These are phyloP conservation scores for Scelioninae gen. 1 DNA, from an alignment of 2,888 invertebrate genomes.

Conservation along the genomic window DNA sequence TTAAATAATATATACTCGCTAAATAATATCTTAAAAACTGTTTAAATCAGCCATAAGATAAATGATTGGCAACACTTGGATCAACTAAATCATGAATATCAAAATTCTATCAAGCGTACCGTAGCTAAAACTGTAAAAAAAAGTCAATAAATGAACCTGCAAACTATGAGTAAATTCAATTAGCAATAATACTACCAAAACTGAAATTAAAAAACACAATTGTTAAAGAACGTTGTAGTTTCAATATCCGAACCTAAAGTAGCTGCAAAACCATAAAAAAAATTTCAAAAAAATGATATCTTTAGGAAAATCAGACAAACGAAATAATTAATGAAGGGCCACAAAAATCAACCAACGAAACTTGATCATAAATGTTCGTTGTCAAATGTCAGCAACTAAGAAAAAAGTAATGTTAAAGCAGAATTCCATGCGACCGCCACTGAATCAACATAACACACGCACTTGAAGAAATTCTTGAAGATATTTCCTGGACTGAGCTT, in stretches of 20 bases:
- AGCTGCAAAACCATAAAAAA: constrained; percentile 47
- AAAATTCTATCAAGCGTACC: constrained; percentile 32
- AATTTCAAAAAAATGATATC: constrained; percentile 36
- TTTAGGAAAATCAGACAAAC: constrained; percentile 20
- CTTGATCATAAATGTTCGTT: constrained; percentile 34
- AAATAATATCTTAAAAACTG: too few species aligned
- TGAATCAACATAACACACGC: constrained; percentile 85
- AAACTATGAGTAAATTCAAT: constrained; percentile 29
- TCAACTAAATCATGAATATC: neutral
- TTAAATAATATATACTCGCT: too few species aligned
- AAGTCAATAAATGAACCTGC: constrained; percentile 42
- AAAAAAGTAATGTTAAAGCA: constrained; percentile 71
- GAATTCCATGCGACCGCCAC: constrained; percentile 76
- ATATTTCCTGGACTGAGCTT: constrained; percentile 94
- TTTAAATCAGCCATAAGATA: neutral
- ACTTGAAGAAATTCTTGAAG: constrained; percentile 99
- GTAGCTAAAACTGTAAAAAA: constrained; percentile 5
- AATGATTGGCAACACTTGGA: neutral
- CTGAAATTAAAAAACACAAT: constrained; percentile 39
- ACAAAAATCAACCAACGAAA: constrained; percentile 39
- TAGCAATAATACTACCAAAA: constrained; percentile 25
- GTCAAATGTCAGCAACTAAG: constrained; percentile 65
- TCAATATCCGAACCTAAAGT: constrained; percentile 64
- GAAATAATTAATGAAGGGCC: constrained; percentile 5
- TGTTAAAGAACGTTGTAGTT: constrained; percentile 30